Base-by-base conservation (phyloP, 2,888 invertebrate species). In the Scaptomyza parva region DNA sequence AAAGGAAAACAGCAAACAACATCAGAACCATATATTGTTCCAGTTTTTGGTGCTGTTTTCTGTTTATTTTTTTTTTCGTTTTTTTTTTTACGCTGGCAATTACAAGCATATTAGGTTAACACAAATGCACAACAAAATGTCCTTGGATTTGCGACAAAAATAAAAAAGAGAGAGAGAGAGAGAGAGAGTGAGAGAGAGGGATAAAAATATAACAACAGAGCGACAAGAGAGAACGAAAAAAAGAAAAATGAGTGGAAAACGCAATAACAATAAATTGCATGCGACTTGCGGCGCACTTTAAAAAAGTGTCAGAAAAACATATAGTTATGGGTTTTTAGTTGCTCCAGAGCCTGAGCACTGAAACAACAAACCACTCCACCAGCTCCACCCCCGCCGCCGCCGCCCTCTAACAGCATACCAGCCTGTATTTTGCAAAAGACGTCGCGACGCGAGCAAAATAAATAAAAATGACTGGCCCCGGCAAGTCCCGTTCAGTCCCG, bases 251-350 rank as follows among this genome's bases (percentile, higher is more conserved):
- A 67, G 57, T 47, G 43, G 39, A 54, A 66, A 65, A 64, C 59
- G 67, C 83, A 85, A 85, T 85, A 85, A 85, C 76, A 77, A 80
- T 83, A 80, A 83, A 83, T 85, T 76, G 78, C 61, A 70, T 63
- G 69, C 82, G 82, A 80, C 81, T 81, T 78, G 79, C 78, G 72
- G 69, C 76, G 81, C 72, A 81, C 79, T 79, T 80, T 79, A 63
- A 72, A 81, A 82, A 81, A 82, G 81, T 81, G 83, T 81, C 81
- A 81, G 82, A 79, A 82, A 81, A 81, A 81, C 83, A 81, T 82
- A 81, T 81, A 81, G 81, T 81, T 82, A 81, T 81, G 82, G 76
- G 71, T 77, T 80, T 81, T 79, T 79, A 80, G 81, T 78, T 71
- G 70, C 52, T n/a, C 65, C 58, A 61, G 63, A 52, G 62, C 52